Percentiles rank a stretch among this genome's conserved stretches.
phyloP scores from a whole-genome alignment of 2,888 invertebrate genomes.

The Azorinus chamasolen region DNA sequence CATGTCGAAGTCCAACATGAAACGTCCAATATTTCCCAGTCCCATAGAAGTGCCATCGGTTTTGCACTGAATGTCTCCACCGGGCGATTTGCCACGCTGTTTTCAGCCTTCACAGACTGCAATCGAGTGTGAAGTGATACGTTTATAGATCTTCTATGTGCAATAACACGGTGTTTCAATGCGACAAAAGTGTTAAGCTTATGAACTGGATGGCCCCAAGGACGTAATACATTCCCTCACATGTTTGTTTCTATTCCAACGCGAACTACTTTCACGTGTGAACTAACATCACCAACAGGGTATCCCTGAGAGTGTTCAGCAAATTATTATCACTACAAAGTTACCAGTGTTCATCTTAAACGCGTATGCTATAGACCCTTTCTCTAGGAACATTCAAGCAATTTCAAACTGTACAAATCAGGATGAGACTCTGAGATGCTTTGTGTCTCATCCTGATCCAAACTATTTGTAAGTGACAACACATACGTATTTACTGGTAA shows the following conservation, averaged over 20 bases:
- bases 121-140: conserved; percentile 46
- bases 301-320: no score
- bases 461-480: no score
- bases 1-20: not conserved
- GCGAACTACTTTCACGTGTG: conserved; percentile 1
- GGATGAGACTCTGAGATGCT: no score
- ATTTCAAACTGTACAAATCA: no score
- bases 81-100: conserved; percentile 52
- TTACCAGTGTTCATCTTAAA: no score
- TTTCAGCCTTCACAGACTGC: conserved; percentile 15
- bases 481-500: no score
- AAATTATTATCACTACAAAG: no score
- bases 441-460: no score
- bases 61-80: conserved; percentile 18
- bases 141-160: conserved; percentile 37
- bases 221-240: no score
- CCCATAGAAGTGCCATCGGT: not conserved
- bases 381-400: no score
- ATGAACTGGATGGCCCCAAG: conserved; percentile 44
- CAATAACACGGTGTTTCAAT: conserved; percentile 45
- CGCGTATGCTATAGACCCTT: no score
- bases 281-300: not conserved
- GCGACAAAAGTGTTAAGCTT: conserved; percentile 43
- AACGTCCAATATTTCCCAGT: not conserved
- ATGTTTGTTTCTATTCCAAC: no score